phyloP scores from a whole-genome alignment of 2,113 vertebrate genomes.

The Cynopterus brachyotis region DNA sequence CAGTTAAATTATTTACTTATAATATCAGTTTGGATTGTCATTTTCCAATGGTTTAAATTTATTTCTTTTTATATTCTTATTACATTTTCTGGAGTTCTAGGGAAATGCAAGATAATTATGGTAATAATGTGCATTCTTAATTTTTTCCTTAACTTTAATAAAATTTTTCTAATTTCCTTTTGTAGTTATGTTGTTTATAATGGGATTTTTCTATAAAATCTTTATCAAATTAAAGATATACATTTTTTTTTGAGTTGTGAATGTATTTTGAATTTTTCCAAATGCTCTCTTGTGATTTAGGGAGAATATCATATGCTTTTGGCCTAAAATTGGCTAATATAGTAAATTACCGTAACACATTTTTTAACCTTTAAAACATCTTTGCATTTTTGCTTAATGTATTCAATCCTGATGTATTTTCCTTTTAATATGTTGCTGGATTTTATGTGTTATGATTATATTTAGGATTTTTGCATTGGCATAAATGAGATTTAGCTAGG shows the following conservation, averaged over 20 bases:
- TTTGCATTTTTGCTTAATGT: not conserved
- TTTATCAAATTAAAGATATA: constrained; percentile 13
- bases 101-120: not conserved
- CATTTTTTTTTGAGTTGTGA: not conserved
- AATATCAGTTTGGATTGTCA: not conserved
- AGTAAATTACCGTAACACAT: not conserved
- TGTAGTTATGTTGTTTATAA: not conserved
- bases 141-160: not conserved
- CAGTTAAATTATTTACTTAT: not conserved
- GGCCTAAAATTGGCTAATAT: not conserved
- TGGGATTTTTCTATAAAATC: not conserved
- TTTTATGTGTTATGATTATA: not conserved
- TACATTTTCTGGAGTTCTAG: not conserved
- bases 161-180: not conserved
- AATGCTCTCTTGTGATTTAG: not conserved
- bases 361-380: not conserved
- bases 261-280: not conserved
- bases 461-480: not conserved
- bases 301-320: not conserved
- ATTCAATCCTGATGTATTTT: not conserved
- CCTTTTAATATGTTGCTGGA: not conserved
- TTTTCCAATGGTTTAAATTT: constrained; percentile 15
- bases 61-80: not conserved
- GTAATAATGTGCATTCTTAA: not conserved
- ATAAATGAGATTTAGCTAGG: not conserved